Conservation (phyloP, 2,797 vertebrate genomes). For the Alcedo quadribrachys region DNA sequence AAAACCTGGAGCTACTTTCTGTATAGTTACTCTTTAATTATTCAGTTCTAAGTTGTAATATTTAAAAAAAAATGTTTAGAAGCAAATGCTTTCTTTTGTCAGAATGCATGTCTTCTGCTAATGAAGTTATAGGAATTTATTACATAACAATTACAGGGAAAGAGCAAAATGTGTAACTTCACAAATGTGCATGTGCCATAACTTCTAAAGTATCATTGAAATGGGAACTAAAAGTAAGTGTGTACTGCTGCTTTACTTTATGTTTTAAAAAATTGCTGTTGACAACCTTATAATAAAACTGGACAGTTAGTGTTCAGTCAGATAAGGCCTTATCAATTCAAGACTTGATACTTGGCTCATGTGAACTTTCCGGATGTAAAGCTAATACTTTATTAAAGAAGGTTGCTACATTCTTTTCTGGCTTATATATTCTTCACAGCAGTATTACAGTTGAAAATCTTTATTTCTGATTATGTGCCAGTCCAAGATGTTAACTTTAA, state of each 20-base stretch:
- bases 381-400: neutral
- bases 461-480: neutral
- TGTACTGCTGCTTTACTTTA: neutral
- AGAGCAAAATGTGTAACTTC: neutral
- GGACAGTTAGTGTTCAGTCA: neutral
- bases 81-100: neutral
- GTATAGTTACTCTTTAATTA: neutral
- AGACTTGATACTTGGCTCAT: neutral
- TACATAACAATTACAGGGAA: neutral
- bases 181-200: neutral
- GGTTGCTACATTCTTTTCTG: neutral
- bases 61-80: neutral
- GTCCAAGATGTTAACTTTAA: neutral
- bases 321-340: constrained; percentile 17
- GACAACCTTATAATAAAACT: neutral
- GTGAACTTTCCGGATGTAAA: neutral
- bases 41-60: neutral
- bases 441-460: neutral
- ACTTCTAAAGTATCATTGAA: neutral
- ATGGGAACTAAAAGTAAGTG: neutral
- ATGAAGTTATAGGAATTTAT: neutral
- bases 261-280: neutral
- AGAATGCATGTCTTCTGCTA: neutral
- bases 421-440: neutral
- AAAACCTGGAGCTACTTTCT: neutral